A percentile compares a stretch with the other conserved stretches of the same genome.
Conservation (phyloP, 2,888 invertebrate genomes). For the Allolobophora icterica region DNA sequence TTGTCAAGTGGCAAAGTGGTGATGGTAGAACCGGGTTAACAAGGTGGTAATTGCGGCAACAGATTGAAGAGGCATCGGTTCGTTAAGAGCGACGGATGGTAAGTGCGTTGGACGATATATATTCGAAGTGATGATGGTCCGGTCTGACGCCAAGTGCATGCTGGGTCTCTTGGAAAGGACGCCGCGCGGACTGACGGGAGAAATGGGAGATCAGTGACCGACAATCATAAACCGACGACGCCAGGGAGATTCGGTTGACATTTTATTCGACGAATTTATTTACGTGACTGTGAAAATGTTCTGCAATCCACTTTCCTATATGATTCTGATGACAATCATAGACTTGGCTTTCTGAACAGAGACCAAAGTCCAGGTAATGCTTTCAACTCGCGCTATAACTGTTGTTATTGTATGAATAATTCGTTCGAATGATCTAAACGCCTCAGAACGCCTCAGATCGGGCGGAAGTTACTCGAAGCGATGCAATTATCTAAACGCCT, state of each 20-base stretch:
- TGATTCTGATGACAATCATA: background rate
- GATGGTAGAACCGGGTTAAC: background rate
- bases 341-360: background rate
- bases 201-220: background rate
- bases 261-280: background rate
- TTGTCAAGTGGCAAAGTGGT: too few species aligned
- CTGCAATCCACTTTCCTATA: background rate
- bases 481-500: too few species aligned
- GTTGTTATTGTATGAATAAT: background rate
- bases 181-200: background rate
- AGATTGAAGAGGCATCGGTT: background rate
- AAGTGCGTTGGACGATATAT: background rate
- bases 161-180: background rate
- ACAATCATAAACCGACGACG: background rate
- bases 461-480: background rate
- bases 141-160: too few species aligned
- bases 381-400: background rate
- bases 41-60: background rate
- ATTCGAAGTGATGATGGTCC: background rate
- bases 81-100: background rate
- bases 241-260: background rate
- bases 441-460: too few species aligned
- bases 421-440: background rate
- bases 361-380: background rate
- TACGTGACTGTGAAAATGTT: background rate